These are phyloP conservation scores for Heteromyza rotundicornis DNA, from an alignment of 2,888 invertebrate species.

Conservation along the genomic window DNA sequence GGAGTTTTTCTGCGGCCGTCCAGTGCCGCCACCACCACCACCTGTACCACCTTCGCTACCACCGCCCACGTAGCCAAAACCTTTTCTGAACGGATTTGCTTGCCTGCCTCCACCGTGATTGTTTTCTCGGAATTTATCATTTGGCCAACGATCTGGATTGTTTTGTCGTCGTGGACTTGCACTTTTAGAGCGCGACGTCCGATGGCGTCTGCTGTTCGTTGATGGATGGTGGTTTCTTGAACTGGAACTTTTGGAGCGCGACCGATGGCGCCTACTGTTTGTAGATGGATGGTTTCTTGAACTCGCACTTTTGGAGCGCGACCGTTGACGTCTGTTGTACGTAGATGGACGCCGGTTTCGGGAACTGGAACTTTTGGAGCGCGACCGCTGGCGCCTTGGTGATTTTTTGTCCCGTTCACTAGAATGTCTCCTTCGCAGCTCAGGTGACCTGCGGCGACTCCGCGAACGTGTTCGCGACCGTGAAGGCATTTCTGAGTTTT, in stretches of 20 bases:
- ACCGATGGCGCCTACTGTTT: too few relatives aligned
- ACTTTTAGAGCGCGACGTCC: neutral
- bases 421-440: neutral
- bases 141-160: conserved; percentile 50
- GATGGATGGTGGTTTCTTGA: neutral
- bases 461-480: conserved; percentile 26
- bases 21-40: conserved; percentile 24
- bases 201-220: too few relatives aligned
- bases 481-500: conserved; percentile 27
- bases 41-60: conserved; percentile 13
- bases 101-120: conserved; percentile 16
- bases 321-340: neutral
- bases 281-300: neutral
- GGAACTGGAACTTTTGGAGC: conserved; percentile 15
- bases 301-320: conserved; percentile 2
- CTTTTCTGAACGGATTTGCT: conserved; percentile 1
- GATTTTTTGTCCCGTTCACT: neutral
- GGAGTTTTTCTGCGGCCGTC: conserved; percentile 26
- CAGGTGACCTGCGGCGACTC: conserved; percentile 1
- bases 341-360: neutral
- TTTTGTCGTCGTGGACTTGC: neutral
- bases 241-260: neutral
- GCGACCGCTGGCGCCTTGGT: conserved; percentile 12
- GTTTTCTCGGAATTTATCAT: conserved; percentile 46
- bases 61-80: neutral